Conservation (phyloP, 2,797 vertebrate genomes). For the Paguma larvata region DNA sequence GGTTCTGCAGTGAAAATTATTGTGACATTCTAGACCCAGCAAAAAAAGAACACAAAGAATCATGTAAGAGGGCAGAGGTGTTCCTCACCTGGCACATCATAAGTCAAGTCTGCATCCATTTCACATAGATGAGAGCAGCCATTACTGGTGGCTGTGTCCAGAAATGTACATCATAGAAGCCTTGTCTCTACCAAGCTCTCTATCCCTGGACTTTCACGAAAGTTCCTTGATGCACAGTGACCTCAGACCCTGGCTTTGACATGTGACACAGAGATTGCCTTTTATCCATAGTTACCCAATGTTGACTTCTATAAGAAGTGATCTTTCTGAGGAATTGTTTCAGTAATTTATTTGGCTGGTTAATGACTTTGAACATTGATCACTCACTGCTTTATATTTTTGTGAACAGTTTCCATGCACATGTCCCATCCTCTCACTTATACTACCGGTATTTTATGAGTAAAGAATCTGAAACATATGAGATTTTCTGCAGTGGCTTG, state of each 20-base stretch:
- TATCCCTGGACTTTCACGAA: background rate
- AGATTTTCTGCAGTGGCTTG: background rate
- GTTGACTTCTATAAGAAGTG: background rate
- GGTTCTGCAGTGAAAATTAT: conserved; percentile 78
- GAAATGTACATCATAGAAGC: background rate
- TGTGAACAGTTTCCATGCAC: conserved; percentile 19
- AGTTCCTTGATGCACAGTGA: background rate
- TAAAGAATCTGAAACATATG: conserved; percentile 19
- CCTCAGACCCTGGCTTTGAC: background rate
- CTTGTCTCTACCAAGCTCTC: background rate
- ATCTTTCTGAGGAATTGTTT: background rate
- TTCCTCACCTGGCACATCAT: conserved; percentile 23
- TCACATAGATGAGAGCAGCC: background rate
- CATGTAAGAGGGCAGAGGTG: conserved; percentile 77
- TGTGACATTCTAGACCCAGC: conserved; percentile 78
- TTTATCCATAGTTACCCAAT: background rate
- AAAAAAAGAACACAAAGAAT: conserved; percentile 82
- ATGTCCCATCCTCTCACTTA: background rate
- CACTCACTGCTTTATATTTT: background rate
- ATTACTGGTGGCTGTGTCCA: background rate
- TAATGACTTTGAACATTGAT: conserved; percentile 2
- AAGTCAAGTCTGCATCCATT: background rate
- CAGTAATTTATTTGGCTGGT: background rate
- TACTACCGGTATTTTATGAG: background rate
- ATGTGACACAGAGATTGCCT: background rate